Evolutionary conservation across 2,113 vertebrate species (phyloP).

Genomic region (Menidia beryllina): DNA sequence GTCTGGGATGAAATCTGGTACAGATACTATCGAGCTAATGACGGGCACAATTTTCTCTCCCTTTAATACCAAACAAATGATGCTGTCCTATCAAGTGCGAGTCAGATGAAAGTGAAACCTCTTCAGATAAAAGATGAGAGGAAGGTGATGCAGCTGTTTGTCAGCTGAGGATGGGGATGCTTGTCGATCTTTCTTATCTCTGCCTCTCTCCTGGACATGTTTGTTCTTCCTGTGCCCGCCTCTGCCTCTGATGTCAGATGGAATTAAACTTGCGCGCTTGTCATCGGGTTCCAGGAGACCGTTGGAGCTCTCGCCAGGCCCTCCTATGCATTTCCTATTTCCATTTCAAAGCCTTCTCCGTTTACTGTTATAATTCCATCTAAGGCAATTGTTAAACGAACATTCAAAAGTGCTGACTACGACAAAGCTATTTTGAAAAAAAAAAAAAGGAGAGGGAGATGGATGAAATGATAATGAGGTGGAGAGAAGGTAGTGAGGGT

Average conservation of each 20-base stretch:
- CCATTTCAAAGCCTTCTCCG: slow-evolving; percentile 82
- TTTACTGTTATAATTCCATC: slow-evolving; percentile 79
- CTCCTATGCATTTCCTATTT: slow-evolving; percentile 70
- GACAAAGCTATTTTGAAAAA: slow-evolving; percentile 74
- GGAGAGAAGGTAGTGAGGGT: slow-evolving; percentile 63
- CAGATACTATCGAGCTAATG: slow-evolving; percentile 69
- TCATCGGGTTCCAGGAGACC: slow-evolving; percentile 65
- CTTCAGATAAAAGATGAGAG: slow-evolving; percentile 49
- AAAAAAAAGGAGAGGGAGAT: slow-evolving; percentile 59
- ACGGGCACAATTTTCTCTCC: slow-evolving; percentile 70
- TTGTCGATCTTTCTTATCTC: slow-evolving; percentile 60
- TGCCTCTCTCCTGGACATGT: slow-evolving; percentile 44
- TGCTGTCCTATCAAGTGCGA: slow-evolving; percentile 58
- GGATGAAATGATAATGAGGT: slow-evolving; percentile 72
- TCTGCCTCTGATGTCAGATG: slow-evolving; percentile 68
- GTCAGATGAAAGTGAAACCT: slow-evolving; percentile 60
- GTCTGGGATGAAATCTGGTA: slow-evolving; percentile 62
- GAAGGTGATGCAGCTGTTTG: slow-evolving; percentile 68
- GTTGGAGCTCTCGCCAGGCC: slow-evolving; percentile 41
- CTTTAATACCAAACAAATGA: slow-evolving; percentile 78
- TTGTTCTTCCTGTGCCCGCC: slow-evolving; percentile 58
- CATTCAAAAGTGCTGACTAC: slow-evolving; percentile 81
- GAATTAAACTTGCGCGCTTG: slow-evolving; percentile 61
- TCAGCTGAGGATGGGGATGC: slow-evolving; percentile 52
- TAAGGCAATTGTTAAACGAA: slow-evolving; percentile 80